Conservation (phyloP, 2,888 invertebrate species). For the Athetis lepigone region DNA sequence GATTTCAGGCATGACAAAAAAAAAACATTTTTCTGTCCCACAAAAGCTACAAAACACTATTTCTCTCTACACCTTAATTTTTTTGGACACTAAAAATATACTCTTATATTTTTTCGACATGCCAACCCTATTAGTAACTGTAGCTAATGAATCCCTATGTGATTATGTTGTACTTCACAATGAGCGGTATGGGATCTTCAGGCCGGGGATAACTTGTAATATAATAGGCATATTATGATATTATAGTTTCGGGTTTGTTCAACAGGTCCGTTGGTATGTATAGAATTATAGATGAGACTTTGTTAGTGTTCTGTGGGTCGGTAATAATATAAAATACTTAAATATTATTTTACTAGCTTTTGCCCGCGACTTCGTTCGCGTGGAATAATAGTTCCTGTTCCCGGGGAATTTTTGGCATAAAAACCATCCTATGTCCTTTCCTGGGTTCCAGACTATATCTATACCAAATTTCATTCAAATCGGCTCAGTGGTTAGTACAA, state of each 20-base stretch:
- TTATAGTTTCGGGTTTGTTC: conserved; percentile 42
- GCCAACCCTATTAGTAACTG: conserved; percentile 61
- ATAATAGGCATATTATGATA: conserved; percentile 27
- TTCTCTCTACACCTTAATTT: not conserved
- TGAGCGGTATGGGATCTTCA: conserved; percentile 48
- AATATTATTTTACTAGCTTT: too few relatives aligned
- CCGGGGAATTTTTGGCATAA: too few relatives aligned
- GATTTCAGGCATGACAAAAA: too few relatives aligned
- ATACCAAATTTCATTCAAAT: too few relatives aligned
- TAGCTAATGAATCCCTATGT: conserved; percentile 71
- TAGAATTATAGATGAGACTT: not conserved
- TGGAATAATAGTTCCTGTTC: too few relatives aligned
- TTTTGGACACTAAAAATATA: too few relatives aligned
- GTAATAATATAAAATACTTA: not conserved
- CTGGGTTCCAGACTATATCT: too few relatives aligned
- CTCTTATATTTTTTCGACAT: too few relatives aligned
- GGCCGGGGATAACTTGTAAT: conserved; percentile 33
- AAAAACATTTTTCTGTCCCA: too few relatives aligned
- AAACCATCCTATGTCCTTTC: too few relatives aligned
- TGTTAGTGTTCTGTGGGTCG: not conserved
- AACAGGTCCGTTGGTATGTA: conserved; percentile 22
- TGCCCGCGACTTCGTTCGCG: too few relatives aligned
- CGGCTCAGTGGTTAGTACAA: too few relatives aligned
- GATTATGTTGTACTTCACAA: conserved; percentile 65
- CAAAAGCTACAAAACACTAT: not conserved